Evolutionary conservation across 1,140 invertebrate species (phyloP), one percentile per base, ranked within the genome.

Genomic region (Drosophila nikananu): DNA sequence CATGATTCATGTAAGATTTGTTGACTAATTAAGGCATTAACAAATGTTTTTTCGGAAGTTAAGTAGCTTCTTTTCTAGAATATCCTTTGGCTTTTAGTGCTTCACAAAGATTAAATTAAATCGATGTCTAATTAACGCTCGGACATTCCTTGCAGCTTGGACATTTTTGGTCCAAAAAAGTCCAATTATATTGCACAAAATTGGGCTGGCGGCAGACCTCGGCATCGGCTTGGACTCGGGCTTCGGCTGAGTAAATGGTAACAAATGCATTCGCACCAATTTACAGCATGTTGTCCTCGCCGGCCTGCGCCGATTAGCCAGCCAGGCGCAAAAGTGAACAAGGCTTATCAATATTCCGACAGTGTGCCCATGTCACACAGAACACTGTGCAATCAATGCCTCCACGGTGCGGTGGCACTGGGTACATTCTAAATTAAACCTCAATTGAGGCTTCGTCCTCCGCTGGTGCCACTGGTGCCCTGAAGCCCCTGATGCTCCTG

Each of bases 261-360:
- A 87, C 82, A 87, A 89, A 84, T 79, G 68, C 81, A 90, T 84
- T 90, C 76, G 81, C 86, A 87, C 81, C 83, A 87, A 80, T 76
- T 79, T 68, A 84, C 79, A 86, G 79, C 59, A 64, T 71, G 30
- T 76, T 59, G 42, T 35, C 58, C 21, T 61, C 58, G 35, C 23
- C 42, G 64, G 25, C 42, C 19, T 68, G 21, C 39, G 46, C 17
- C 68, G 66, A 81, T 83, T 79, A 89, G 63, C 54, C 41, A 32
- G 44, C 37, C 41, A 76, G 72, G 30, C 48, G 30, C 17, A 63
- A 70, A 78, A 76, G 52, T 60, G 42, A 58, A 41, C 35, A 65
- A 51, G 39, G 59, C 79, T 81, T 91, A 92, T 92, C 86, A 92
- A 92, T 92, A 92, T 92, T 92, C 86, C 61, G 72, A 74, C 59